Base-by-base conservation (phyloP, 2,888 invertebrate species). In the Myopa tessellatipennis region DNA sequence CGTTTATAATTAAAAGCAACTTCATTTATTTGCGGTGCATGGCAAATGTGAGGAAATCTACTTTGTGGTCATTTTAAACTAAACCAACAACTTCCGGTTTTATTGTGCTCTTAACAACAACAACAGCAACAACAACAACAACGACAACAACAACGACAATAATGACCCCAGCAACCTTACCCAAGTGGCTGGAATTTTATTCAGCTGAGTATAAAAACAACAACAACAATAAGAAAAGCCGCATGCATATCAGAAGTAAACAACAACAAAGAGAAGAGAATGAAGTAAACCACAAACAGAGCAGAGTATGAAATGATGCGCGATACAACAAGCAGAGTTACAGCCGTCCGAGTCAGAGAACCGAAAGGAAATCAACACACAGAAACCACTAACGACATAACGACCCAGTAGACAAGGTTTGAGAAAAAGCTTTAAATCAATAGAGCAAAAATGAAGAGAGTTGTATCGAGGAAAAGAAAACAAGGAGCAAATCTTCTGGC, bases 1-100 rank as follows among this genome's bases (percentile, higher is more conserved):
- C 45, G 45, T 70, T 70, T 55, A 70, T 52, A 14, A 52, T 70
- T 38, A 70, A 34, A 70, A 70, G 26, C 52, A 55, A 70, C 55
- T 70, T 70, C 55, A 55, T 70, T 70, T 55, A 70, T 52, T 70
- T 70, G 55, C 70, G 70, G 55, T 71, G 58, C 58, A 55, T 26
- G 36, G 36, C 36, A 70, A 52, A 38, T 71, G n/a, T 65, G 10
- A 52, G 38, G 36, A 71, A 71, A 71, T 71, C 55, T 55, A 55
- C 63, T 52, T 74, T 74, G 74, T 52, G 74, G 36, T 12, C 65
- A 40, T 60, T 65, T 73, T 26, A 14, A 73, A 73, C 61, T 61
- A 26, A 58, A 38, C 38, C 71, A 8, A 18, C 45, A 45, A 71
- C 38, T 69, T 69, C 69, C 69, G 69, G 69, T 52, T 69, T 70